Percentiles rank a stretch among this genome's conserved stretches.
phyloP scores from a whole-genome alignment of 2,888 invertebrate species.

The Nasonovia ribisnigri region DNA sequence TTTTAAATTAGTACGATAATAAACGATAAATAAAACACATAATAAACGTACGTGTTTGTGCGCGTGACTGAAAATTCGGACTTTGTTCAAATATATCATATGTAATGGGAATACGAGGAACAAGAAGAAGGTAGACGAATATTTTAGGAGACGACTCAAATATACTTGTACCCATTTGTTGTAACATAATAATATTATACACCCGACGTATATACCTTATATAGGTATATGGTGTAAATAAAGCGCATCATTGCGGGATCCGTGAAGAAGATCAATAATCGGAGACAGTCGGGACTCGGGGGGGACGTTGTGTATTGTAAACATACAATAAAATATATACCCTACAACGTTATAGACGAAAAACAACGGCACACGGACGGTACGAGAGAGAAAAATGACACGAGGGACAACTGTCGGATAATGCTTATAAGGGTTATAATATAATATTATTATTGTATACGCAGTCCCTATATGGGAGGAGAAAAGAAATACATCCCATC shows the following conservation, averaged over 20 bases:
- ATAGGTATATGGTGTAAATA: neutral
- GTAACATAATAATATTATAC: neutral
- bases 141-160: neutral
- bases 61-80: neutral
- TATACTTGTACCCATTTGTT: neutral
- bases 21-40: neutral
- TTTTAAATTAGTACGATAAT: neutral
- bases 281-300: neutral
- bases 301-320: neutral
- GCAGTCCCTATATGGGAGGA: neutral
- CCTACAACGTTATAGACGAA: neutral
- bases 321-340: neutral
- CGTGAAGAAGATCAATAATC: slow-evolving; percentile 8
- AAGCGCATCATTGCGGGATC: neutral
- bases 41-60: neutral
- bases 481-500: neutral
- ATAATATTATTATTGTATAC: neutral
- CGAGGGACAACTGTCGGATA: neutral
- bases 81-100: neutral
- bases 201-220: neutral
- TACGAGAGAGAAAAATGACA: neutral
- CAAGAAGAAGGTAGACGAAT: neutral
- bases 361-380: neutral
- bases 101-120: neutral
- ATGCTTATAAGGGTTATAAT: neutral